Conservation (phyloP, 1,140 invertebrate species). For the Micrasema minimum region DNA sequence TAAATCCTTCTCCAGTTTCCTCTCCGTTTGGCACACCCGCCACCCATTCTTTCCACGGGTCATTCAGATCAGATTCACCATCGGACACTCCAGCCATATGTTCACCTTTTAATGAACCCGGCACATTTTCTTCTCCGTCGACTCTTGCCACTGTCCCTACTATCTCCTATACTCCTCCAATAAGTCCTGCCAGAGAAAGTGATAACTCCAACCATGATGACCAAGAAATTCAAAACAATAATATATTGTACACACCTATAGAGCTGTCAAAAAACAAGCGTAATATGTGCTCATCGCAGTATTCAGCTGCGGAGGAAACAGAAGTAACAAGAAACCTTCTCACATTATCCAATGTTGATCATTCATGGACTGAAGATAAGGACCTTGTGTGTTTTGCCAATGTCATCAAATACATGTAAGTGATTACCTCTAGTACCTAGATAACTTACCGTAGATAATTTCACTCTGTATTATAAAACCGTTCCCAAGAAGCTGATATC, state of each 20-base stretch:
- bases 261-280: conserved; percentile 25
- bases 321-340: conserved; percentile 14
- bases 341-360: background rate
- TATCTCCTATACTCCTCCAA: conserved; percentile 56
- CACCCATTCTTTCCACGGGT: background rate
- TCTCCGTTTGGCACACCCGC: conserved; percentile 1
- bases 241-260: conserved; percentile 36
- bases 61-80: conserved; percentile 23
- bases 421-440: no score
- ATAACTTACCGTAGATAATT: no score
- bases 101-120: conserved; percentile 44
- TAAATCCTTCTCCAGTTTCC: background rate
- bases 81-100: conserved; percentile 13
- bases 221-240: conserved; percentile 14
- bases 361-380: conserved; percentile 42
- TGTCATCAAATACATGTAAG: conserved; percentile 69
- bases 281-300: conserved; percentile 11
- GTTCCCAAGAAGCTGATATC: no score
- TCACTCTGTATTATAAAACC: no score
- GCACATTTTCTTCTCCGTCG: conserved; percentile 48
- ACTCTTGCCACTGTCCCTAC: conserved; percentile 55
- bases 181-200: conserved; percentile 3
- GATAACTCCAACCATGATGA: background rate
- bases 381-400: conserved; percentile 67
- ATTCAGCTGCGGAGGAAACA: conserved; percentile 1